Conservation (phyloP, 2,888 invertebrate genomes). For the Salpingus planirostris region DNA sequence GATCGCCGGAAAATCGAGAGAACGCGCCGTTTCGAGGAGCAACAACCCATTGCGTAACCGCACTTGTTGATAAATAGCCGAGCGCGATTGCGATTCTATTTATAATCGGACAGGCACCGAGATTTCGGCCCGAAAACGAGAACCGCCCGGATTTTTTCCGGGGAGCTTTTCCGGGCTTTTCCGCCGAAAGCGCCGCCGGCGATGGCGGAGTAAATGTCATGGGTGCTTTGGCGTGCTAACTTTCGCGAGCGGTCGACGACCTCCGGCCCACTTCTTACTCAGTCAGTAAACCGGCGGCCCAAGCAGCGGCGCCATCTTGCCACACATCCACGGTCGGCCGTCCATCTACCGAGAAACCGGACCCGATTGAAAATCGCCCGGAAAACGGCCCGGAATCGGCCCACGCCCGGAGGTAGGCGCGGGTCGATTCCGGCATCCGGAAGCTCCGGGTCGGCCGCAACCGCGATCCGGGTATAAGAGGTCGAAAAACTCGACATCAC, state of each 20-base stretch:
- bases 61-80: slow-evolving; percentile 14
- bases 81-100: slow-evolving; percentile 16
- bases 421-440: too few species aligned
- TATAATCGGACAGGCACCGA: slow-evolving; percentile 6
- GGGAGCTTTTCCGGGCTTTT: too few species aligned
- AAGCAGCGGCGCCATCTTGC: slow-evolving; percentile 35
- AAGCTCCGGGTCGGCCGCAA: too few species aligned
- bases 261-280: slow-evolving; percentile 38
- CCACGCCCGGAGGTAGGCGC: too few species aligned
- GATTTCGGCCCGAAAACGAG: too few species aligned
- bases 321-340: slow-evolving; percentile 18
- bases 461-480: too few species aligned
- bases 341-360: slow-evolving; percentile 3
- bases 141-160: too few species aligned
- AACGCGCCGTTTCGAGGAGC: slow-evolving; percentile 12
- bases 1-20: slow-evolving; percentile 14
- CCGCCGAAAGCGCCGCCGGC: too few species aligned
- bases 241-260: slow-evolving; percentile 35
- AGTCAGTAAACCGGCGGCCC: slow-evolving; percentile 34
- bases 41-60: slow-evolving; percentile 17
- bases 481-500: too few species aligned
- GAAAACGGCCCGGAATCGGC: too few species aligned
- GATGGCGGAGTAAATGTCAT: slow-evolving; percentile 28
- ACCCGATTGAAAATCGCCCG: slow-evolving; percentile 4
- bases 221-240: slow-evolving; percentile 26